phyloP scores from a whole-genome alignment of 2,797 vertebrate species.

The Merluccius polli region DNA sequence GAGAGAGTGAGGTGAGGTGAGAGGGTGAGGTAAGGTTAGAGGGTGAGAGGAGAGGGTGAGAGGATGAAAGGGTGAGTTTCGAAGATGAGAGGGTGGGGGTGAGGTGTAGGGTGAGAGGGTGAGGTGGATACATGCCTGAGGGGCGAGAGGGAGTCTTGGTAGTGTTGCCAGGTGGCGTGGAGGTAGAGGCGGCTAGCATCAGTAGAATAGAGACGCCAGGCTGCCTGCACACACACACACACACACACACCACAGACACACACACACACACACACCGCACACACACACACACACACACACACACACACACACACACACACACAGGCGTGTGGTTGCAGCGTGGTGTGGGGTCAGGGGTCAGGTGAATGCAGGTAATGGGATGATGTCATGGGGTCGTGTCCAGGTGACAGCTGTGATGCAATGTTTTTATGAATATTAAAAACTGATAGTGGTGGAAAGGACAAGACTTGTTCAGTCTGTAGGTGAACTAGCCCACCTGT shows the following conservation, averaged over 20 bases:
- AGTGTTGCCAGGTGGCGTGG: slow-evolving; percentile 84
- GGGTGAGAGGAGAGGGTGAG: slow-evolving; percentile 41
- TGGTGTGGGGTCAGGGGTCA: not conserved
- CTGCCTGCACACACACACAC: slow-evolving; percentile 67
- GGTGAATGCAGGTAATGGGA: not conserved
- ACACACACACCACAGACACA: slow-evolving; percentile 6
- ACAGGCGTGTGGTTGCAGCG: not conserved
- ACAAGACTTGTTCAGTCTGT: no score
- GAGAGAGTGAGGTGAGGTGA: slow-evolving; percentile 9
- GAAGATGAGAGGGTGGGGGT: slow-evolving; percentile 26
- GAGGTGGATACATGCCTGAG: slow-evolving; percentile 83
- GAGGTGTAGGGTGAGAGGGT: slow-evolving; percentile 6
- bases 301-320: not conserved
- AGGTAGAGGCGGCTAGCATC: slow-evolving; percentile 79
- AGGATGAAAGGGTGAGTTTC: slow-evolving; percentile 35
- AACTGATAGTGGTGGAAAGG: no score
- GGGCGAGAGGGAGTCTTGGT: slow-evolving; percentile 82
- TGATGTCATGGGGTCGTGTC: not conserved
- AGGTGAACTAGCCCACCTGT: no score
- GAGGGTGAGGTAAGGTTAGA: not conserved
- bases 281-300: not conserved
- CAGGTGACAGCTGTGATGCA: not conserved
- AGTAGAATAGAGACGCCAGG: slow-evolving; percentile 86
- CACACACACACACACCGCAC: not conserved
- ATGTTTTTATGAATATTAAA: no score